Conservation (phyloP, 92 coral and sea anemone species). For the Epizoanthus ramosus region DNA sequence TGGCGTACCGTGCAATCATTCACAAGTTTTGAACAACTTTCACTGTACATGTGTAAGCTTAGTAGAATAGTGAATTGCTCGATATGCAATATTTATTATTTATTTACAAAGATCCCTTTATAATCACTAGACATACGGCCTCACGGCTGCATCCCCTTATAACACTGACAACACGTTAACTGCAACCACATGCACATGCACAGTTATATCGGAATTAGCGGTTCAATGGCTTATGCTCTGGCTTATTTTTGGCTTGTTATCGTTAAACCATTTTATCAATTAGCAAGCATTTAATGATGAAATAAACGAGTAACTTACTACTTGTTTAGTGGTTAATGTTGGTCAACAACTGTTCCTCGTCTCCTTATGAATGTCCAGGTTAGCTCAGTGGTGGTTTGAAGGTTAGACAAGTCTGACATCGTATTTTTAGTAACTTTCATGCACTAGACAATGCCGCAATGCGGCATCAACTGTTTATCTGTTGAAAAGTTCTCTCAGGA, state of each 20-base stretch:
- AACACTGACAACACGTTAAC: not conserved
- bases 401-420: too few species aligned
- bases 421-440: too few species aligned
- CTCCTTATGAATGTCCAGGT: not conserved
- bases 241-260: not conserved
- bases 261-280: not conserved
- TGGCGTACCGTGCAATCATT: too few species aligned
- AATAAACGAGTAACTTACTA: constrained; percentile 21
- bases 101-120: not conserved
- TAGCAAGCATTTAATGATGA: constrained; percentile 4
- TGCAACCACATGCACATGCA: not conserved
- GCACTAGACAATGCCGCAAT: too few species aligned
- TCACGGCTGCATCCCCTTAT: not conserved
- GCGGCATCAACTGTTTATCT: too few species aligned
- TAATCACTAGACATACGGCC: not conserved
- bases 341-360: constrained; percentile 23
- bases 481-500: too few species aligned
- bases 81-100: not conserved
- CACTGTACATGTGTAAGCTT: not conserved
- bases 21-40: not conserved
- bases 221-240: not conserved
- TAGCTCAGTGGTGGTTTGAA: not conserved
- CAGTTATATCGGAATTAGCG: not conserved
- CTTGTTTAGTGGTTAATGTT: constrained; percentile 17
- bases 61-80: not conserved